Conservation (phyloP, 2,797 vertebrate species). For the Octomys mimax region DNA sequence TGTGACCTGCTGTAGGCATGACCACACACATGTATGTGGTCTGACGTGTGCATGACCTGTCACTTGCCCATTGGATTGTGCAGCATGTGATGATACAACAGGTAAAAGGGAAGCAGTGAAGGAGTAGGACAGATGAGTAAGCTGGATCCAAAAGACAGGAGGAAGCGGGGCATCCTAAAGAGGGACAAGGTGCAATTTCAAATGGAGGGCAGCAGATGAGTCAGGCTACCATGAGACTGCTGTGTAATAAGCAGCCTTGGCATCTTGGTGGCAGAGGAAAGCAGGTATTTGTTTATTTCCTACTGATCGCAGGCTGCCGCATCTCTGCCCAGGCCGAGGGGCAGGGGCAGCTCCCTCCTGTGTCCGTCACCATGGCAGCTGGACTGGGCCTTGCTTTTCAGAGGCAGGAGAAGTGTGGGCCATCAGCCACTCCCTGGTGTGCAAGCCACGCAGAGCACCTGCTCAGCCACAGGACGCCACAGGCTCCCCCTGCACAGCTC, state of each 20-base stretch:
- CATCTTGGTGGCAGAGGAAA: neutral
- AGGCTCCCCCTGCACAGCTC: too few relatives aligned
- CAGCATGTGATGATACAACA: fast-evolving
- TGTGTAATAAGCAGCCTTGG: neutral
- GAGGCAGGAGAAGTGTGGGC: neutral
- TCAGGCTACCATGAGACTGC: neutral
- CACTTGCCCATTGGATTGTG: neutral
- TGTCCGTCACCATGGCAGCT: fast-evolving
- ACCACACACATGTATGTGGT: neutral
- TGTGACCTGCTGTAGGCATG: neutral
- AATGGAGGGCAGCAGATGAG: too few relatives aligned
- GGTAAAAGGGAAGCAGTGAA: neutral
- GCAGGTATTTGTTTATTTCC: neutral
- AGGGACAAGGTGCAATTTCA: neutral
- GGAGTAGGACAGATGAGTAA: neutral
- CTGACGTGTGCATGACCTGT: too few relatives aligned
- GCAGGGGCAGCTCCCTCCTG: neutral
- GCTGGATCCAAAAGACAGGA: neutral
- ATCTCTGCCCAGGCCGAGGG: neutral
- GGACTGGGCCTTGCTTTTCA: neutral
- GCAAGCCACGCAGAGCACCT: neutral
- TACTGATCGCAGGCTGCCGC: fast-evolving
- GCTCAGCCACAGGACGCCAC: neutral
- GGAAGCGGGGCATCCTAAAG: fast-evolving
- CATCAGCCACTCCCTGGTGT: too few relatives aligned